A percentile compares a stretch with the other conserved stretches of the same genome.
Evolutionary conservation across 2,113 vertebrate genomes (phyloP).

Genomic region (Solea senegalensis): DNA sequence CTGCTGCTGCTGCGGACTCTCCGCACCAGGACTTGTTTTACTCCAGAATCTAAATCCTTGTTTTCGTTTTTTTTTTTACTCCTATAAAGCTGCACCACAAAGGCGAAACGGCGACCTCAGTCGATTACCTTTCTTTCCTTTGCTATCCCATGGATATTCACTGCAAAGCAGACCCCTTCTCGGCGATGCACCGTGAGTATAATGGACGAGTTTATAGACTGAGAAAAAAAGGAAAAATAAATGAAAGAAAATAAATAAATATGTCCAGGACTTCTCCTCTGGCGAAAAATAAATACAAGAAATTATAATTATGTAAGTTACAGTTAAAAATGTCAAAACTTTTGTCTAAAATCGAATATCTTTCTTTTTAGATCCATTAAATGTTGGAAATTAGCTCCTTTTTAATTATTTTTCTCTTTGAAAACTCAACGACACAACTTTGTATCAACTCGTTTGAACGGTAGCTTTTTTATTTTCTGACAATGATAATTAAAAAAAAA

Average conservation of each 20-base stretch:
- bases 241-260: no score
- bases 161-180: slow-evolving; percentile 99
- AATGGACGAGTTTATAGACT: slow-evolving; percentile 70
- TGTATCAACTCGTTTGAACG: background rate
- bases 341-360: no score
- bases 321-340: no score
- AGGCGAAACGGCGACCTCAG: slow-evolving; percentile 99
- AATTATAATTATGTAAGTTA: no score
- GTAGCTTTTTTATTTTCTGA: no score
- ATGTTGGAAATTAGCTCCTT: no score
- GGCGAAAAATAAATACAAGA: no score
- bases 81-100: slow-evolving; percentile 91
- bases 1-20: slow-evolving; percentile 57
- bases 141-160: slow-evolving; percentile 99
- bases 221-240: background rate
- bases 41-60: slow-evolving; percentile 37
- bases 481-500: no score
- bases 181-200: slow-evolving; percentile 99
- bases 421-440: background rate
- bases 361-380: no score
- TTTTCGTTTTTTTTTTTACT: slow-evolving; percentile 58
- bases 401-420: background rate
- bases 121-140: slow-evolving; percentile 98
- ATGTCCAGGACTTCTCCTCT: no score
- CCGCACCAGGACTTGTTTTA: slow-evolving; percentile 66